Percentiles rank a stretch among this genome's conserved stretches.
Evolutionary conservation across 2,113 vertebrate genomes (phyloP).

Genomic region (Brachionichthys hirsutus): DNA sequence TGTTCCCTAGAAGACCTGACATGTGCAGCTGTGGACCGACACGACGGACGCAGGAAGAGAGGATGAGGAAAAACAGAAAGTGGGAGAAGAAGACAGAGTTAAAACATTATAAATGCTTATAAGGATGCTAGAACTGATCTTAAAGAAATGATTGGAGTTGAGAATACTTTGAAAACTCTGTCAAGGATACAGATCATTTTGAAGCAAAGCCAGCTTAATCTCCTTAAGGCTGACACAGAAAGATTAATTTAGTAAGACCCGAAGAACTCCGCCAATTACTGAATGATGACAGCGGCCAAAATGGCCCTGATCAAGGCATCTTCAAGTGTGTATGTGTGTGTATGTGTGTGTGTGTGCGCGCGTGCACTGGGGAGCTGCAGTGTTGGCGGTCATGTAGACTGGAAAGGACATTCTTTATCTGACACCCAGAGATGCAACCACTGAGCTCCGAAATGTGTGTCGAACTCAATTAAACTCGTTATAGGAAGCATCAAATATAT

Average conservation of each 20-base stretch:
- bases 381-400: slow-evolving; percentile 49
- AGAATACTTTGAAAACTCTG: slow-evolving; percentile 3
- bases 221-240: slow-evolving; percentile 19
- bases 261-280: slow-evolving; percentile 35
- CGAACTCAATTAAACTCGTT: too few relatives aligned
- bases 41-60: neutral
- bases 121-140: too few relatives aligned
- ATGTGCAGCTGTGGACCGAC: slow-evolving; percentile 79
- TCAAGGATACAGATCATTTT: slow-evolving; percentile 11
- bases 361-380: slow-evolving; percentile 49
- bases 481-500: too few relatives aligned
- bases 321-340: slow-evolving; percentile 13
- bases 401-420: slow-evolving; percentile 45
- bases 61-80: neutral
- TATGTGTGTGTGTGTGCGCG: slow-evolving; percentile 11
- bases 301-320: slow-evolving; percentile 29
- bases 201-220: slow-evolving; percentile 13
- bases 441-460: too few relatives aligned
- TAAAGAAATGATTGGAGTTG: too few relatives aligned
- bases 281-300: slow-evolving; percentile 40
- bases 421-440: slow-evolving; percentile 11
- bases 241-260: slow-evolving; percentile 49
- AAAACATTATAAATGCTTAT: neutral
- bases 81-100: neutral
- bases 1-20: slow-evolving; percentile 84